Base-by-base conservation (phyloP, 2,797 vertebrate species). In the Rhincodon typus region DNA sequence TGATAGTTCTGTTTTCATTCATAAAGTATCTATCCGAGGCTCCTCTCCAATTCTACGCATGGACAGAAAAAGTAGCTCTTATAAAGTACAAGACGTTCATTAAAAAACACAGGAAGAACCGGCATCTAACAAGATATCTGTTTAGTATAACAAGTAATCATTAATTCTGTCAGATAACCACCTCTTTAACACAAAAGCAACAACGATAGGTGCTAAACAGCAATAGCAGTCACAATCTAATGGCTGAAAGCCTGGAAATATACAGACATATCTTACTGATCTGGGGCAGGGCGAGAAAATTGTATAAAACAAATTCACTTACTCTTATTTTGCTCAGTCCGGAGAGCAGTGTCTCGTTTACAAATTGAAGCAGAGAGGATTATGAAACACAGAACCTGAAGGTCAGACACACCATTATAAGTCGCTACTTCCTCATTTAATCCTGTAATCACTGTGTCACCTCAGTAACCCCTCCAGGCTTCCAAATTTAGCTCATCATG, bases 281-380 rank as follows among this genome's bases (percentile, higher is more conserved):
- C 90, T 93, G 66, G 66, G 34, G 19, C 67, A 19, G 90, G 8
- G 0, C 10, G 74, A 34, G 46, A 74, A 27, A 53, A 57, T 30
- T 17, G 1, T 30, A 74, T 23, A 72, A 77, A 77, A 95, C 46
- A 95, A n/a, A 53, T 30, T 5, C 69, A 95, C 70, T 50, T 53
- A 95, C 94, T 30, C 70, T 74, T 42, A 72, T 66, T 77, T 30
- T 17, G 21, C 69, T n/a, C 30, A n/a, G 88, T 8, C 53, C 57
- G n/a, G 27, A 95, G n/a, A 50, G 30, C 12, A 50, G 70, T 30
- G 34, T 95, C 50, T 50, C 69, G 2, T 57, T 77, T 77, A 21
- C 17, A 46, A 95, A 77, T 77, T 95, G 70, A 95, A 95, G 94
- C 94, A 94, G 69, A 67, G n/a, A 94, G 94, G 12, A 95, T 30